Evolutionary conservation across 1,140 invertebrate species (phyloP).

Genomic region (Caligus rogercresseyi): DNA sequence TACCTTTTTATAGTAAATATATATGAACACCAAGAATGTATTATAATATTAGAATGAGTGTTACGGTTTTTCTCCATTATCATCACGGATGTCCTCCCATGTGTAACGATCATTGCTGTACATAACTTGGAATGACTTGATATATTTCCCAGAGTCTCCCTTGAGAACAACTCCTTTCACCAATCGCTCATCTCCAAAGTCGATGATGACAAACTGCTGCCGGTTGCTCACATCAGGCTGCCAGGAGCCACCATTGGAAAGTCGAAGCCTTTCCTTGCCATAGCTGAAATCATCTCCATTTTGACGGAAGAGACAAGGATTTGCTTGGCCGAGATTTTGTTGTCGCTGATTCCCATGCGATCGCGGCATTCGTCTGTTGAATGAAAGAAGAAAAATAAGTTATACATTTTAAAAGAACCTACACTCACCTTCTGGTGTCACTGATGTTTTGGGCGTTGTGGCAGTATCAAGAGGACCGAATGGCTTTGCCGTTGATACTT

Average conservation of each 20-base stretch:
- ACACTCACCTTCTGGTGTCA: too few relatives aligned
- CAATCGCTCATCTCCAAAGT: neutral
- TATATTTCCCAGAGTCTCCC: neutral
- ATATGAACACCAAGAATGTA: too few relatives aligned
- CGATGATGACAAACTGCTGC: neutral
- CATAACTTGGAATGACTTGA: neutral
- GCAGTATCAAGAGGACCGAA: neutral
- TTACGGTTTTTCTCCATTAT: neutral
- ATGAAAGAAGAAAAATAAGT: too few relatives aligned
- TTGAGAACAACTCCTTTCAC: neutral
- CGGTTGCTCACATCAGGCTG: neutral
- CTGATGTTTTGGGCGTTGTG: neutral
- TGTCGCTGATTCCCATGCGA: neutral
- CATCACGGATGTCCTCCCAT: neutral
- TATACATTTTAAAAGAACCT: too few relatives aligned
- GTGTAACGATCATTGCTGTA: neutral
- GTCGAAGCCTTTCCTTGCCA: neutral
- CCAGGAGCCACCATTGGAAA: constrained; percentile 1
- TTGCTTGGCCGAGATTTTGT: neutral
- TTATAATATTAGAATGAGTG: too few relatives aligned
- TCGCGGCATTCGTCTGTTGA: neutral
- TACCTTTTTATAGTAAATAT: neutral
- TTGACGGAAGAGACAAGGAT: constrained; percentile 4
- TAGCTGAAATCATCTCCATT: neutral
- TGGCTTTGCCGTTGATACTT: neutral